Evolutionary conservation across 2,113 vertebrate species (phyloP), one percentile per base, ranked within the genome.

Genomic region (Larimichthys crocea): DNA sequence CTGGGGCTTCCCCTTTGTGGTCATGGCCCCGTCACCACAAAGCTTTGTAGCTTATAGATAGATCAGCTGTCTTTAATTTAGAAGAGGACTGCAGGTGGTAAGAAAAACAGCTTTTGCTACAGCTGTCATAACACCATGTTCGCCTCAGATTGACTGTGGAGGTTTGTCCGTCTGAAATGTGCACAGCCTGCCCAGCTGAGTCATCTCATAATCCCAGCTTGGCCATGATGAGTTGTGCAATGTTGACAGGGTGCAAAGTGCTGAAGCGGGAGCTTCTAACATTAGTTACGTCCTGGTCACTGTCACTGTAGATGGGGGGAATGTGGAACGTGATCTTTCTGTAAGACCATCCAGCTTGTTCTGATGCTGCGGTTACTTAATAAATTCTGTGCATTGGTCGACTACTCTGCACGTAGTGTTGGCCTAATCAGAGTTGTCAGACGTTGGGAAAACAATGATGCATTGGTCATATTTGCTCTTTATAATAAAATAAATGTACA

Each of bases 261-360:
- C 92, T 91, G 87, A 90, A 79, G 86, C 59, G 52, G 76, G 80
- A 74, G 87, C 64, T 91, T 92, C 92, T 94, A 92, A 85, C 89
- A 92, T 93, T 93, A 94, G 90, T 87, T 78, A 12, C 6, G 49
- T 71, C 77, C 76, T 61, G 20, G 75, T 86, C 82, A 69, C 83
- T 82, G 91, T 91, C 87, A 90, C 76, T 76, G 89, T 84, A 87
- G 90, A 90, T 81, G 76, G 44, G 57, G 68, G 78, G 75, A 86
- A 90, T 90, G 85, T 82, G 87, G 71, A 86, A 92, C 55, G 76
- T 42, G 90, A 92, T 92, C 82, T 16, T 78, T 84, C 77, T 80
- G 83, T 87, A 70, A 89, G 83, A 59, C 46, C 79, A 67, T 73
- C 83, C 79, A 52, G 73, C 60, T 81, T 84, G 77, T 90, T 84